Conservation (phyloP, 1,140 invertebrate species). For the Papilio dardanus region DNA sequence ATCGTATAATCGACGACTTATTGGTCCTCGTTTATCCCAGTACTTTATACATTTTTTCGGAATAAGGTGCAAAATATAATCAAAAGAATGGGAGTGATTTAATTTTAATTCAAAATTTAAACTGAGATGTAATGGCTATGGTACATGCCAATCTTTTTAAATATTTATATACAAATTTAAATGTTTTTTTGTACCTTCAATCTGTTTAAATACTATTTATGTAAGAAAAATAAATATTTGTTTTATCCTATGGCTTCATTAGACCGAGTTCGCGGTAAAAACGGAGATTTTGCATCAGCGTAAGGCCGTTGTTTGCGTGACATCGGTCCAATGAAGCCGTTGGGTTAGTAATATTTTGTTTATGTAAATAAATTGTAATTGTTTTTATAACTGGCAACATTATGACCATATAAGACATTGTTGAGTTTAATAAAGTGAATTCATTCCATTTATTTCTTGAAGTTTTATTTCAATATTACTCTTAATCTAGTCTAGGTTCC, state of each 20-base stretch:
- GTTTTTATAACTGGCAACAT: background rate
- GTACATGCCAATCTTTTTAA: background rate
- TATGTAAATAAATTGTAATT: background rate
- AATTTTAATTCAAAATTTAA: background rate
- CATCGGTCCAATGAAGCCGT: too few species aligned
- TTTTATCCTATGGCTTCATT: too few species aligned
- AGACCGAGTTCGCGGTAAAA: too few species aligned
- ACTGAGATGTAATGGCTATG: background rate
- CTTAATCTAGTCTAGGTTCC: too few species aligned
- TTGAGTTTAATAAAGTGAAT: background rate
- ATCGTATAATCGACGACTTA: too few species aligned
- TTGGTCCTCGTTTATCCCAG: too few species aligned
- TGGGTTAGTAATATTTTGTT: constrained; percentile 22
- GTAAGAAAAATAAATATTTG: too few species aligned
- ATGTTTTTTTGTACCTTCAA: background rate
- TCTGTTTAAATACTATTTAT: background rate
- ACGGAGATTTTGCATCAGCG: too few species aligned
- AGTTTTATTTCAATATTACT: too few species aligned
- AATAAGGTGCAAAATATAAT: too few species aligned
- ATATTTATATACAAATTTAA: background rate
- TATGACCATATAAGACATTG: background rate
- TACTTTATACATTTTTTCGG: too few species aligned
- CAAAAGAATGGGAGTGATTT: background rate
- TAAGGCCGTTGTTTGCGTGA: too few species aligned
- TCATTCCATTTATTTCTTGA: background rate